phyloP scores from a whole-genome alignment of 2,113 vertebrate genomes.

The Leiothrix lutea region DNA sequence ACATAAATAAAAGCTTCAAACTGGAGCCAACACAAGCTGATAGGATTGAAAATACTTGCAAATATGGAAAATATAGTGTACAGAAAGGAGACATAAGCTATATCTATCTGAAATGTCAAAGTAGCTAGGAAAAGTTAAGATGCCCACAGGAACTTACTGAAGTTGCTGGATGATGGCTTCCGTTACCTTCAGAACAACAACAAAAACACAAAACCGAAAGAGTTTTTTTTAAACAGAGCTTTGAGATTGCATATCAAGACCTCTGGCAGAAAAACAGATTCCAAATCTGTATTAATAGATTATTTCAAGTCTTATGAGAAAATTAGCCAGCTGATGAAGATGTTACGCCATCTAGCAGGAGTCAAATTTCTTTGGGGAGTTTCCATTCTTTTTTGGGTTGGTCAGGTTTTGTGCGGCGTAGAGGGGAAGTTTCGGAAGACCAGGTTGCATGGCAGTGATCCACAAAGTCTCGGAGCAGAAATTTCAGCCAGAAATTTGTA shows the following conservation, averaged over 20 bases:
- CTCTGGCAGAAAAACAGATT: not conserved
- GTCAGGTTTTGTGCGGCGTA: not conserved
- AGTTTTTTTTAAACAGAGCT: not conserved
- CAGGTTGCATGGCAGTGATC: accelerated
- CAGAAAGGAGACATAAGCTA: not conserved
- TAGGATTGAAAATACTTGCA: not conserved
- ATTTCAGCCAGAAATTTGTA: not conserved
- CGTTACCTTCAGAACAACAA: not conserved
- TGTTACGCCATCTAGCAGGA: not conserved
- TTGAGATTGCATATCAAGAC: not conserved
- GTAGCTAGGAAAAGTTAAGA: not conserved
- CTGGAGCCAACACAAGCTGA: not conserved
- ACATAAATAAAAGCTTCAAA: conserved; percentile 23
- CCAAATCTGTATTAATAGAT: not conserved
- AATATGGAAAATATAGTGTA: not conserved
- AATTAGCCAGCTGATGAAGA: not conserved
- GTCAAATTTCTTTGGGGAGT: not conserved
- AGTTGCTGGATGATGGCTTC: not conserved
- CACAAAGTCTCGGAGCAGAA: not conserved
- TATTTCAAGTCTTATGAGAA: not conserved
- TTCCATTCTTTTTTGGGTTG: not conserved
- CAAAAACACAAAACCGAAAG: not conserved
- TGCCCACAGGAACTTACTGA: not conserved
- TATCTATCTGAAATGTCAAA: not conserved
- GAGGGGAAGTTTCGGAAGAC: not conserved